phyloP scores from a whole-genome alignment of 2,888 invertebrate genomes.

The Drosophila melanosoma region DNA sequence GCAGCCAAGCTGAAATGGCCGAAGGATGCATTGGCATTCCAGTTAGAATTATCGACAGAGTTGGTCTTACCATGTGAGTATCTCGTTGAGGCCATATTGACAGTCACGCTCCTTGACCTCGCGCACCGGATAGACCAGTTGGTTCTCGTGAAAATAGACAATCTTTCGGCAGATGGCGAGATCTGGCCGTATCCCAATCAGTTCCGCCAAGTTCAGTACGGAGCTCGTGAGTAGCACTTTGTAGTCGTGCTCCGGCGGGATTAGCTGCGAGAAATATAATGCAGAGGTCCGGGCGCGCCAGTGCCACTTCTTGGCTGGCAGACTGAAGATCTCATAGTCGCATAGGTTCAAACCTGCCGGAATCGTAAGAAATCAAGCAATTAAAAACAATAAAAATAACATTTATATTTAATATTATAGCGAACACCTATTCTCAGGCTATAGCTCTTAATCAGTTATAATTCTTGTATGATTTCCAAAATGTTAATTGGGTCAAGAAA shows the following conservation, averaged over 20 bases:
- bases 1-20: constrained; percentile 87
- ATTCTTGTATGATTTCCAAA: not conserved
- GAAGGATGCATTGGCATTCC: not conserved
- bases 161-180: constrained; percentile 87
- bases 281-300: constrained; percentile 90
- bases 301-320: constrained; percentile 91
- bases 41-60: not conserved
- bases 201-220: constrained; percentile 89
- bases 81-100: constrained; percentile 91
- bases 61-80: constrained; percentile 87
- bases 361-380: not conserved
- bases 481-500: not conserved
- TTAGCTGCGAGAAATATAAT: constrained; percentile 87
- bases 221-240: constrained; percentile 89
- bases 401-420: not conserved
- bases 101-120: constrained; percentile 89
- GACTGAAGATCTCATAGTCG: constrained; percentile 86
- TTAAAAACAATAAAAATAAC: not conserved
- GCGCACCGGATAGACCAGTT: constrained; percentile 89
- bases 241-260: constrained; percentile 86
- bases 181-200: constrained; percentile 89
- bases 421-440: not conserved
- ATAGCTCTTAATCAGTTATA: not conserved
- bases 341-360: constrained; percentile 79
- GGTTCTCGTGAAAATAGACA: constrained; percentile 92